Evolutionary conservation across 2,888 invertebrate genomes (phyloP), one percentile per base, ranked within the genome.

Genomic region (Auanema freiburgensis): DNA sequence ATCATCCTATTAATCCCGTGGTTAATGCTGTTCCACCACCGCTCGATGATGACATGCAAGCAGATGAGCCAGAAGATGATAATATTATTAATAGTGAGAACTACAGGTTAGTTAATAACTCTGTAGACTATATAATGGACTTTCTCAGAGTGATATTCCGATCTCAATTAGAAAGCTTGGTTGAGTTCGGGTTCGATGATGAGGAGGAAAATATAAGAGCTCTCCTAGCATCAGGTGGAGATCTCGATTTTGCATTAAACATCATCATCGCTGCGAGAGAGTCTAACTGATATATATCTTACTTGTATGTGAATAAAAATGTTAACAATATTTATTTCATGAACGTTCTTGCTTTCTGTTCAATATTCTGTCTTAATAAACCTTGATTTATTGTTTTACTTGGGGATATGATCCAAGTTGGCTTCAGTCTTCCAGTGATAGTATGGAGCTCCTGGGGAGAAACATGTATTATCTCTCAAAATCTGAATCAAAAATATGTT

Each of bases 201-300:
- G 92, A 93, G 81, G 88, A 89, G 2, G 87, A 91, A 57, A 93
- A 93, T 83, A 85, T 92, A n/a, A 89, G 91, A 74, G 94, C 92
- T 2, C 86, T 96, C 46, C 89, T 90, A 69, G 89, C 85, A 1
- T 90, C 91, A 54, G 88, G 88, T 73, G 94, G 95, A 59, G 91
- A 94, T 84, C 90, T 95, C 2, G 92, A 92, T 82, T 91, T 91
- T 21, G 95, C 95, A 16, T 90, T 94, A 62, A 92, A 94, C 84
- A 87, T 95, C 58, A 90, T 96, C 23, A 91, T 94, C 82, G 90
- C 88, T 74, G 89, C 89, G 57, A 69, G 77, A 10, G 74, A 76
- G 52, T 21, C 16, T 33, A 33, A 33, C 33, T 33, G 33, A 24
- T 16, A n/a, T 16, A 11, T 11, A 50, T 12, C 21, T 46, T 46